Evolutionary conservation across 1,140 invertebrate genomes (phyloP).

Genomic region (Battus philenor): DNA sequence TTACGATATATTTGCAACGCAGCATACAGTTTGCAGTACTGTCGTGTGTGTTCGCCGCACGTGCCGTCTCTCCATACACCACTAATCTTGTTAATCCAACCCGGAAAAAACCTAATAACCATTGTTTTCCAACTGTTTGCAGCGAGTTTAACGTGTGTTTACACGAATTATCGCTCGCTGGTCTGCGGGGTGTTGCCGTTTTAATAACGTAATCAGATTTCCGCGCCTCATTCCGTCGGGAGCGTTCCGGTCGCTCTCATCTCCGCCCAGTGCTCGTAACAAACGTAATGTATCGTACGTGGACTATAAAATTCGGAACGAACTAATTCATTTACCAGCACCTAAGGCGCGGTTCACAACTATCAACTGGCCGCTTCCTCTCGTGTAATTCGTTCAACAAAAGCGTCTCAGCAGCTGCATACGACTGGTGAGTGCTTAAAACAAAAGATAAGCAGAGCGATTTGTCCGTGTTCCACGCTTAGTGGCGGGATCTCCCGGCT

Average conservation of each 20-base stretch:
- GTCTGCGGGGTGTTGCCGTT: conserved; percentile 47
- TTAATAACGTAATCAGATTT: conserved; percentile 46
- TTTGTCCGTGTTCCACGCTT: conserved; percentile 38
- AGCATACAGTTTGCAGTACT: no score
- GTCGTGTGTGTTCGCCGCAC: conserved; percentile 27
- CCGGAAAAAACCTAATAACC: conserved; percentile 58
- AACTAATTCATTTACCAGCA: conserved; percentile 28
- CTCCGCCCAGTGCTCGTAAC: conserved; percentile 25
- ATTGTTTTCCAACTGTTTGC: conserved; percentile 56
- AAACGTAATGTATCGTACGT: conserved; percentile 37
- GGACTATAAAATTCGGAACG: conserved; percentile 26
- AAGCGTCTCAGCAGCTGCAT: conserved; percentile 29
- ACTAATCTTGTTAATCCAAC: conserved; percentile 60
- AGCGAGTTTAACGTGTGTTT: conserved; percentile 43
- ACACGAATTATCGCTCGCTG: conserved; percentile 39
- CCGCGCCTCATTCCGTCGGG: conserved; percentile 30
- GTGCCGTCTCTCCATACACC: conserved; percentile 32
- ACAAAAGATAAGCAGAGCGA: conserved; percentile 45
- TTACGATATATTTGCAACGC: no score
- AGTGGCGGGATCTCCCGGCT: conserved; percentile 24
- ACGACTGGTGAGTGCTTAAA: conserved; percentile 34
- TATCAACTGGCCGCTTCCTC: conserved; percentile 25
- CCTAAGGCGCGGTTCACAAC: conserved; percentile 22
- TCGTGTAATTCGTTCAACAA: conserved; percentile 34
- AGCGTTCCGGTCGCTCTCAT: conserved; percentile 23